Evolutionary conservation across 1,140 invertebrate genomes (phyloP).

Genomic region (Aplysia californica): DNA sequence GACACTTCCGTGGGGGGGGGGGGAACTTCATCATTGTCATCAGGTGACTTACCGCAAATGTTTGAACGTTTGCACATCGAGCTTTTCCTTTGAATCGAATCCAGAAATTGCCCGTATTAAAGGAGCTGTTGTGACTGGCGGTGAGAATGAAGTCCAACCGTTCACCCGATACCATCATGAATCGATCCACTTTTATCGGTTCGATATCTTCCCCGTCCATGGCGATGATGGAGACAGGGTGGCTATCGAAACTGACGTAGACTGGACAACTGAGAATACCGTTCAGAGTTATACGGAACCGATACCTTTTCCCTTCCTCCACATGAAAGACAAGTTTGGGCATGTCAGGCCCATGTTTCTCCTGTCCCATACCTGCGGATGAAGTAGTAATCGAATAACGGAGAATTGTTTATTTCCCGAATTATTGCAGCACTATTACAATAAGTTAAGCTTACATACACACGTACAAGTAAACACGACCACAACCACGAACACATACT

Average conservation of each 20-base stretch:
- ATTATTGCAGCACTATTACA: too few species aligned
- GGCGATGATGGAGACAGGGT: slow-evolving; percentile 42
- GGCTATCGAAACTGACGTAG: slow-evolving; percentile 42
- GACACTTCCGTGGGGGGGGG: too few species aligned
- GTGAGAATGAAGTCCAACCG: slow-evolving; percentile 81
- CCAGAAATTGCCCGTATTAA: slow-evolving; percentile 84
- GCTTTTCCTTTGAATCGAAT: slow-evolving; percentile 81
- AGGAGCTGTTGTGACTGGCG: slow-evolving; percentile 77
- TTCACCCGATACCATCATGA: slow-evolving; percentile 45
- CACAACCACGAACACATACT: too few species aligned
- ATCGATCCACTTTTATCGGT: slow-evolving; percentile 33
- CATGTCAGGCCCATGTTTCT: neutral
- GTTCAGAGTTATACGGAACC: slow-evolving; percentile 89
- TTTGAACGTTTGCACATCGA: too few species aligned
- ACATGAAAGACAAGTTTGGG: slow-evolving; percentile 35
- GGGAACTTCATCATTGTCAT: too few species aligned
- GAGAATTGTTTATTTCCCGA: too few species aligned
- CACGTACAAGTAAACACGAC: too few species aligned
- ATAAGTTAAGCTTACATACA: too few species aligned
- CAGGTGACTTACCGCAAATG: too few species aligned
- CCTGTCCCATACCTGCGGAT: neutral
- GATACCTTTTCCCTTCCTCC: slow-evolving; percentile 71
- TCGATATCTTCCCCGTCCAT: slow-evolving; percentile 42
- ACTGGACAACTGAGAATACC: slow-evolving; percentile 82
- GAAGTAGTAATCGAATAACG: too few species aligned